phyloP scores from a whole-genome alignment of 2,888 invertebrate genomes.

The Ctena decussata region DNA sequence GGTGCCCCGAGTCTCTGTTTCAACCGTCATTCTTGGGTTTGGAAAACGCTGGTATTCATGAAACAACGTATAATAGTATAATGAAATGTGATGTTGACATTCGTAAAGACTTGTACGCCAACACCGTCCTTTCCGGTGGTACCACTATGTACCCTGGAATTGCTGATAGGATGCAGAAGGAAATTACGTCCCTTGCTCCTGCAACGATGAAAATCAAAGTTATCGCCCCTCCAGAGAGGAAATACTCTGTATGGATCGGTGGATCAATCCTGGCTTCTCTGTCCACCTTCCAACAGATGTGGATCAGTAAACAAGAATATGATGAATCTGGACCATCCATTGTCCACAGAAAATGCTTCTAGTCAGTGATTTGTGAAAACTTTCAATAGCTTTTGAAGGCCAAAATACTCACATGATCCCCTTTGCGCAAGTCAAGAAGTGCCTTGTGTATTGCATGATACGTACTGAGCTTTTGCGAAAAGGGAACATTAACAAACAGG shows the following conservation, averaged over 20 bases:
- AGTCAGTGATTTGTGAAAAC: neutral
- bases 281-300: constrained; percentile 1
- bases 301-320: neutral
- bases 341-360: constrained; percentile 3
- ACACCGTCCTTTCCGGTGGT: constrained; percentile 89
- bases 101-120: neutral
- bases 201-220: constrained; percentile 94
- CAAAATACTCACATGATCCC: too few species aligned
- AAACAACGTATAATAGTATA: constrained; percentile 21
- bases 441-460: neutral
- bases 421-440: neutral
- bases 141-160: constrained; percentile 99
- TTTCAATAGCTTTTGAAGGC: too few species aligned
- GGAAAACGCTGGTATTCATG: constrained; percentile 63
- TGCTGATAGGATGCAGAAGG: constrained; percentile 89
- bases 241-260: neutral
- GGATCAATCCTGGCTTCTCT: neutral
- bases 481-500: too few species aligned
- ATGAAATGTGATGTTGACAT: neutral
- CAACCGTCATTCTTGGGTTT: constrained; percentile 83
- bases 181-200: constrained; percentile 89
- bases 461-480: too few species aligned
- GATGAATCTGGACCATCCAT: neutral
- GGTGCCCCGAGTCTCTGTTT: constrained; percentile 82
- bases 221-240: constrained; percentile 27